Conservation (phyloP, 2,888 invertebrate genomes). For the Pandemis cinnamomeana region DNA sequence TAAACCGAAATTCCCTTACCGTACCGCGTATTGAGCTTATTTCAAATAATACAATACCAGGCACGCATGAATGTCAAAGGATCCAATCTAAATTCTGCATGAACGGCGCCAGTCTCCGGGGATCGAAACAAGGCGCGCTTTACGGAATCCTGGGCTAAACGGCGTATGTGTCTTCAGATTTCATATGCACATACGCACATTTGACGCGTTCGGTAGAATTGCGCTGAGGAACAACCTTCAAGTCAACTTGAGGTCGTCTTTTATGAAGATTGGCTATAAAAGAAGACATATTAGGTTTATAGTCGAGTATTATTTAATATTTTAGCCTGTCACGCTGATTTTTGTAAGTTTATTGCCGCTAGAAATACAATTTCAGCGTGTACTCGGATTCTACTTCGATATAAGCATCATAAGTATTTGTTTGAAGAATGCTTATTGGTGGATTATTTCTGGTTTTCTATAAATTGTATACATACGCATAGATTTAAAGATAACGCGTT, state of each 20-base stretch:
- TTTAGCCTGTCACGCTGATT: neutral
- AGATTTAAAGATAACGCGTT: too few relatives aligned
- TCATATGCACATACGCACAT: neutral
- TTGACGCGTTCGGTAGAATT: neutral
- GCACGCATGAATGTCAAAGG: conserved; percentile 36
- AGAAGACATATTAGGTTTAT: conserved; percentile 19
- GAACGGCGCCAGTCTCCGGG: conserved; percentile 20
- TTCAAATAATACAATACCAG: conserved; percentile 34
- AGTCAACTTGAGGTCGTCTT: conserved; percentile 33
- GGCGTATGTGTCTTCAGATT: conserved; percentile 5
- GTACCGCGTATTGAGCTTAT: conserved; percentile 24
- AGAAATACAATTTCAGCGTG: neutral
- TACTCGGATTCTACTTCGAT: neutral
- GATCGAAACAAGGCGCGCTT: conserved; percentile 28
- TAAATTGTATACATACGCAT: neutral
- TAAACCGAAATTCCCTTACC: conserved; percentile 10
- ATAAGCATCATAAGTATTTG: neutral
- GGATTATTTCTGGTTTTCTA: neutral
- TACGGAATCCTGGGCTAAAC: conserved; percentile 1
- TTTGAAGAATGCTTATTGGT: neutral
- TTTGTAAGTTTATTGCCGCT: neutral
- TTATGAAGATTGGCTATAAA: conserved; percentile 40
- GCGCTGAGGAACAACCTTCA: conserved; percentile 23
- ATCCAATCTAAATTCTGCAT: conserved; percentile 38
- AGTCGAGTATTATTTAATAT: conserved; percentile 24